These are phyloP conservation scores for Sinocyclocheilus anshuiensis DNA, from an alignment of 2,113 vertebrate genomes.

Conservation along the genomic window DNA sequence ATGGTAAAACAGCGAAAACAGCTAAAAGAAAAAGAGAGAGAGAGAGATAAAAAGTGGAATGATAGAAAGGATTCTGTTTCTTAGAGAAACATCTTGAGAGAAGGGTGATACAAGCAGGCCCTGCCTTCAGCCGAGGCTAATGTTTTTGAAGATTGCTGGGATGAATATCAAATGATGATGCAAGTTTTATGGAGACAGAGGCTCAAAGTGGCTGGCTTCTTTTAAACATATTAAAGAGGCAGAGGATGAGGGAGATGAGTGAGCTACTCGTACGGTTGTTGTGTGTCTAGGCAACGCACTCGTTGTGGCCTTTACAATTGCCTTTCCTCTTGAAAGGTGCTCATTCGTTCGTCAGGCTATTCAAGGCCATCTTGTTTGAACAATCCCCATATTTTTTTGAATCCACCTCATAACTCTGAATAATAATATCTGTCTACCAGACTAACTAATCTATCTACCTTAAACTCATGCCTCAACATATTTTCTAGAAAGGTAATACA, in stretches of 20 bases:
- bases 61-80: slow-evolving; percentile 9
- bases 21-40: not conserved
- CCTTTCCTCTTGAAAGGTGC: slow-evolving; percentile 7
- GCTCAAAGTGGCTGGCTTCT: slow-evolving; percentile 39
- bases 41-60: not conserved
- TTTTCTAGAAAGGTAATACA: not conserved
- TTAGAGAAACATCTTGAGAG: slow-evolving; percentile 27
- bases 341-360: not conserved
- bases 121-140: slow-evolving; percentile 39
- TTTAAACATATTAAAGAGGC: slow-evolving; percentile 44
- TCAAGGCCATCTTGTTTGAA: not conserved
- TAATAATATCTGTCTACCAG: not conserved
- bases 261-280: not conserved
- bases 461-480: not conserved
- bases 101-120: slow-evolving; percentile 12
- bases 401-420: not conserved
- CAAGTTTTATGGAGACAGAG: slow-evolving; percentile 54
- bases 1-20: slow-evolving; percentile 25
- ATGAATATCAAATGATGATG: slow-evolving; percentile 57
- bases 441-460: not conserved
- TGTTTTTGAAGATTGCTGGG: slow-evolving; percentile 53
- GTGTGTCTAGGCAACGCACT: not conserved
- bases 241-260: slow-evolving; percentile 8
- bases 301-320: not conserved
- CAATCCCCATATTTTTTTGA: not conserved